Conservation (phyloP, 2,113 vertebrate genomes). For the Callipepla squamata region DNA sequence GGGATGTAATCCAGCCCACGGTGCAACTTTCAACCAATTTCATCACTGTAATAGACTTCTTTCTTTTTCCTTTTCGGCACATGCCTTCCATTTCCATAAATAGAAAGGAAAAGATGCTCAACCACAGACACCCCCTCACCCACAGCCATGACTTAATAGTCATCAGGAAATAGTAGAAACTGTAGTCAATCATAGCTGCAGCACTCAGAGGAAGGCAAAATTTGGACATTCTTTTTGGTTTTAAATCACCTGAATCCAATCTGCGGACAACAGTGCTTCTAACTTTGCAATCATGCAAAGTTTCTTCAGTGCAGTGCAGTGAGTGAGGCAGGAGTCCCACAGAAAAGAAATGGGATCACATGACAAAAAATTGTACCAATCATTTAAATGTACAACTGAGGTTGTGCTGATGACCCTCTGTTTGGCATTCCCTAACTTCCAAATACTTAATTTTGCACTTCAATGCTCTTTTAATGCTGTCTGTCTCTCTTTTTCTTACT, state of each 20-base stretch:
- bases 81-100: conserved; percentile 53
- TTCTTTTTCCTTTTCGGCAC: not conserved
- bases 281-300: not conserved
- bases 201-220: not conserved
- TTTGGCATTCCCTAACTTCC: not conserved
- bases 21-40: conserved; percentile 30
- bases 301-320: not conserved
- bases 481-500: not conserved
- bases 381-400: fast-evolving
- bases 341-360: not conserved
- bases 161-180: not conserved
- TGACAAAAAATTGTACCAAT: not conserved
- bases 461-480: not conserved
- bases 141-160: not conserved
- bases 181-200: not conserved
- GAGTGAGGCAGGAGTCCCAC: not conserved
- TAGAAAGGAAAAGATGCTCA: conserved; percentile 13
- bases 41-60: not conserved
- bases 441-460: not conserved
- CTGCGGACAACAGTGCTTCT: not conserved
- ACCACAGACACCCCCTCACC: conserved; percentile 17
- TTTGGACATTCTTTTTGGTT: not conserved
- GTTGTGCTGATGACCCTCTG: not conserved
- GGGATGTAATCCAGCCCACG: not conserved
- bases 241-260: not conserved